Evolutionary conservation across 2,113 vertebrate genomes (phyloP), one percentile per base, ranked within the genome.

Genomic region (Psephotus haematonotus): DNA sequence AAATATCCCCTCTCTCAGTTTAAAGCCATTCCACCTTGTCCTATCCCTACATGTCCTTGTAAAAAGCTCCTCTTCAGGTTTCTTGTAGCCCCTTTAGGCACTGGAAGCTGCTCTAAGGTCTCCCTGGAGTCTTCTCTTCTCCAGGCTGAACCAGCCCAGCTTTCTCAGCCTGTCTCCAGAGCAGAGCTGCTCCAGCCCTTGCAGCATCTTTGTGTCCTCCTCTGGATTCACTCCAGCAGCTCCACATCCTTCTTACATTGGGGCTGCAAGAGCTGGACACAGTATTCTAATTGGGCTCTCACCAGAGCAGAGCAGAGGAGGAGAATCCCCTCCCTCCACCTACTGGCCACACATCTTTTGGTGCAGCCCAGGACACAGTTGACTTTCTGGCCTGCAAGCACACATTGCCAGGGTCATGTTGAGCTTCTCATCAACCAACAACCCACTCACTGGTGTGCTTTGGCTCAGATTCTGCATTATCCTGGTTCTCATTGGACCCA

Each of bases 401-500:
- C 55, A 57, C 4, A 13, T 57, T 57, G 55, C 31, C 55, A 57
- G 55, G 19, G 55, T n/a, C 55, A 22, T 57, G 55, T 57, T n/a
- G 31, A 57, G 31, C 57, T 59, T 35, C 33, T 59, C 33, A 35
- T 35, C 33, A 59, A 35, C 33, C 33, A 59, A 35, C 9, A 59
- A 24, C 57, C 57, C 22, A 59, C 33, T 17, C 53, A 15, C 68
- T 63, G 49, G 72, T 41, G 10, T 20, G 6, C 18, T 17, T 60
- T 1, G 2, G 15, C n/a, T 94, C 29, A 2, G 49, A 8, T 19
- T 86, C 41, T 59, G 50, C 52, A 5, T 65, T 50, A 15, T 10
- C 14, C 3, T 18, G 3, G 16, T 24, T 29, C 31, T 39, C 1
- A 1, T 71, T 16, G 12, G 43, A 19, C 2, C 24, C 44, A 3